phyloP scores from a whole-genome alignment of 2,888 invertebrate species.

The Macroteleia sp. region DNA sequence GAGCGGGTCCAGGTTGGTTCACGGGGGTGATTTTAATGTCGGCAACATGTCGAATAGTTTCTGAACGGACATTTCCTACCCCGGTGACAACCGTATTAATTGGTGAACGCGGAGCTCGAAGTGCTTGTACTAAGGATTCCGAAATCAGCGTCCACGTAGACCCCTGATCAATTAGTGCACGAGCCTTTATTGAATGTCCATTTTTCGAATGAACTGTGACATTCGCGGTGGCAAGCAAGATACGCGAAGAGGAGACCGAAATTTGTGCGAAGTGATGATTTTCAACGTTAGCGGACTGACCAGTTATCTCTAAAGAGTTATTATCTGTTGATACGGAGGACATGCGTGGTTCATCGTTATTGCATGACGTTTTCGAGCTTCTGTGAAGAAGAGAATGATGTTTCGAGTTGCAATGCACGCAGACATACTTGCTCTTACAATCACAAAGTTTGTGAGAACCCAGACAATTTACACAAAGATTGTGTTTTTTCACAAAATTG shows the following conservation, averaged over 20 bases:
- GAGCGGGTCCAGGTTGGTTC: not conserved
- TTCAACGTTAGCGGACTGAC: not conserved
- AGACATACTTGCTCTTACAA: slow-evolving; percentile 12
- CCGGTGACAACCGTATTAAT: not conserved
- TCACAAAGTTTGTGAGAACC: not conserved
- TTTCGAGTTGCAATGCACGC: not conserved
- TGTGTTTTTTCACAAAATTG: slow-evolving; percentile 12
- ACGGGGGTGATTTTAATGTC: not conserved
- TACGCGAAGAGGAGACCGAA: not conserved
- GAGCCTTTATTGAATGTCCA: not conserved
- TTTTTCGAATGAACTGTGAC: not conserved
- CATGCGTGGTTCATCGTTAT: no score
- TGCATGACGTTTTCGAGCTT: not conserved
- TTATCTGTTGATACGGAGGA: no score
- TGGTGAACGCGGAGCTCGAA: not conserved
- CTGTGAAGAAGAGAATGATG: slow-evolving; percentile 3
- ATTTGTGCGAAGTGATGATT: not conserved
- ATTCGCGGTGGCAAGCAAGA: slow-evolving; percentile 1
- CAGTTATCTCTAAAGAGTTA: not conserved
- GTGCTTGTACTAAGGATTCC: not conserved
- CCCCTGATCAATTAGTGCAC: slow-evolving; percentile 7
- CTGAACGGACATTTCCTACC: not conserved
- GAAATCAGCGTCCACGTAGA: slow-evolving; percentile 9
- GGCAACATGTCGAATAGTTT: not conserved
- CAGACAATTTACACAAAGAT: slow-evolving; percentile 19